A percentile compares a stretch with the other conserved stretches of the same genome.
These are phyloP conservation scores for Platyura marginata DNA, from an alignment of 1,140 invertebrate species.

Conservation along the genomic window DNA sequence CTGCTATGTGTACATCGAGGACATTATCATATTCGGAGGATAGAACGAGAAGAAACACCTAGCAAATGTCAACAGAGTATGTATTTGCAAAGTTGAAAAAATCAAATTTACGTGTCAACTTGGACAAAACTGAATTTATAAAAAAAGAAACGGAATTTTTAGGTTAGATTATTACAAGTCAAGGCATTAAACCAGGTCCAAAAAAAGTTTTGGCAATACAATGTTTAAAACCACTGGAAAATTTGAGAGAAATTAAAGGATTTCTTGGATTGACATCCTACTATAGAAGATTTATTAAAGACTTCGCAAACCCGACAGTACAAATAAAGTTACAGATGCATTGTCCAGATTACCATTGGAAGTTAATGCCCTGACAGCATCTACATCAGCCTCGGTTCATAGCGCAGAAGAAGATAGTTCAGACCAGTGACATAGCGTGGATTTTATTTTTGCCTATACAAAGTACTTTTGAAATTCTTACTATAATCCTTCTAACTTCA, in stretches of 20 bases:
- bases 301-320: slow-evolving; percentile 11
- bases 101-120: slow-evolving; percentile 5
- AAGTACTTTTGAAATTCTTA: too few relatives aligned
- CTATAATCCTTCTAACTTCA: too few relatives aligned
- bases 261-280: slow-evolving; percentile 7
- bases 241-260: background rate
- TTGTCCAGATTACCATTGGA: slow-evolving; percentile 4
- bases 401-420: slow-evolving; percentile 4
- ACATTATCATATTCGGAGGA: background rate
- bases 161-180: slow-evolving; percentile 6
- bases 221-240: background rate
- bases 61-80: background rate
- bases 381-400: slow-evolving; percentile 2
- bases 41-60: background rate
- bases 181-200: slow-evolving; percentile 4
- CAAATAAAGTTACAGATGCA: slow-evolving; percentile 10
- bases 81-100: slow-evolving; percentile 5
- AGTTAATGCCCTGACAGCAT: slow-evolving; percentile 3
- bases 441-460: too few relatives aligned
- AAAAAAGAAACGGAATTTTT: background rate
- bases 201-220: background rate
- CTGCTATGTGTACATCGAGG: slow-evolving; percentile 16
- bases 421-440: too few relatives aligned
- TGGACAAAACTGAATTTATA: slow-evolving; percentile 3
- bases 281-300: slow-evolving; percentile 9